Conservation (phyloP, 2,888 invertebrate species). For the Macropis europaea region DNA sequence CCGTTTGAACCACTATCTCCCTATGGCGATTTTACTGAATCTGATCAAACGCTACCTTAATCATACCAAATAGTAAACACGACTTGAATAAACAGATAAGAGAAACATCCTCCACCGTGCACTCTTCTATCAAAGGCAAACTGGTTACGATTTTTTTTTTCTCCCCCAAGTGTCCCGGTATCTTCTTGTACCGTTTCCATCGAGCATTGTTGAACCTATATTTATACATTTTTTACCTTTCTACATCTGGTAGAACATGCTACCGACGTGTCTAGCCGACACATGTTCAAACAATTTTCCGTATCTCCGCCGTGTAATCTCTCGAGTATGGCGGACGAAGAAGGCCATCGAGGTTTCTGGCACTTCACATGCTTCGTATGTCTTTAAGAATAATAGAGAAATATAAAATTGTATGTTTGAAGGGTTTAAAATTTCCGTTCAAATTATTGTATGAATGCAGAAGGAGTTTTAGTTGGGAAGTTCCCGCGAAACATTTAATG, state of each 20-base stretch:
- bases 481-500: too few relatives aligned
- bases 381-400: too few relatives aligned
- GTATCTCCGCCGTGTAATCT: too few relatives aligned
- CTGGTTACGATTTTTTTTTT: slow-evolving; percentile 47
- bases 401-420: too few relatives aligned
- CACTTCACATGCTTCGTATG: too few relatives aligned
- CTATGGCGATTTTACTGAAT: slow-evolving; percentile 18
- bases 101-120: slow-evolving; percentile 37
- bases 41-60: slow-evolving; percentile 48
- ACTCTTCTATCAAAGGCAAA: slow-evolving; percentile 41
- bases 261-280: slow-evolving; percentile 22
- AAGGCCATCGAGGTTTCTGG: too few relatives aligned
- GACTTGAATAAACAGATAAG: slow-evolving; percentile 47
- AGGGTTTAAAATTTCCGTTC: too few relatives aligned
- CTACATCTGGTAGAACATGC: slow-evolving; percentile 14
- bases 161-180: slow-evolving; percentile 1
- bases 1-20: slow-evolving; percentile 1
- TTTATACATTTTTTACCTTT: slow-evolving; percentile 37
- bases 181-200: slow-evolving; percentile 41
- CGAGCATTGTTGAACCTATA: slow-evolving; percentile 33
- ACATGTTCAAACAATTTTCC: slow-evolving; percentile 25
- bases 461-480: too few relatives aligned
- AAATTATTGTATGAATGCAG: too few relatives aligned
- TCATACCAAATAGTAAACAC: slow-evolving; percentile 41
- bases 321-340: too few relatives aligned